These are phyloP conservation scores for Linnaemya tessellans DNA, from an alignment of 2,888 invertebrate species.

Conservation along the genomic window DNA sequence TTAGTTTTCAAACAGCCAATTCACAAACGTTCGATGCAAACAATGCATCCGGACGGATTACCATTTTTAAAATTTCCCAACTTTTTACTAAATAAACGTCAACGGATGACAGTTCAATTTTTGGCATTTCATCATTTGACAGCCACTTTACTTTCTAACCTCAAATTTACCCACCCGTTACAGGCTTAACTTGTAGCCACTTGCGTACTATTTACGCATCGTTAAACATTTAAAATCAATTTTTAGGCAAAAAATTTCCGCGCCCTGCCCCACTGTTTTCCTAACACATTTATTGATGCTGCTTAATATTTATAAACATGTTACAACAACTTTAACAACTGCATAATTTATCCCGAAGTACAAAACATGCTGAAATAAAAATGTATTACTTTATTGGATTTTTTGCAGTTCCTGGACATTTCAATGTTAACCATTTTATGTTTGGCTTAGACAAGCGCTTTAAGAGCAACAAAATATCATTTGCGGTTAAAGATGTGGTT, in stretches of 20 bases:
- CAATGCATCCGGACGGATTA: too few species aligned
- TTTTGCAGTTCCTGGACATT: slow-evolving; percentile 10
- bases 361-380: slow-evolving; percentile 49
- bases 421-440: slow-evolving; percentile 45
- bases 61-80: too few species aligned
- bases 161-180: too few species aligned
- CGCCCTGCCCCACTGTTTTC: slow-evolving; percentile 18
- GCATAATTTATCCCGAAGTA: slow-evolving; percentile 41
- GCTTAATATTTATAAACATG: slow-evolving; percentile 34
- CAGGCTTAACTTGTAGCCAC: too few species aligned
- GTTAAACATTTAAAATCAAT: too few species aligned
- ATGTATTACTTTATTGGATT: slow-evolving; percentile 33
- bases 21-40: too few species aligned
- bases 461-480: slow-evolving; percentile 33
- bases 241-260: neutral
- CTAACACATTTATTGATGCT: slow-evolving; percentile 1
- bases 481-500: slow-evolving; percentile 51
- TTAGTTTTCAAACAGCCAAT: too few species aligned
- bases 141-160: too few species aligned
- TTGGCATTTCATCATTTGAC: too few species aligned
- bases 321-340: slow-evolving; percentile 50
- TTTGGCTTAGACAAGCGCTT: slow-evolving; percentile 40
- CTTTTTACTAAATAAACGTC: too few species aligned
- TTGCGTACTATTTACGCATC: too few species aligned
- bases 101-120: too few species aligned